phyloP scores from a whole-genome alignment of 2,113 vertebrate species.

The Varanus komodoensis region DNA sequence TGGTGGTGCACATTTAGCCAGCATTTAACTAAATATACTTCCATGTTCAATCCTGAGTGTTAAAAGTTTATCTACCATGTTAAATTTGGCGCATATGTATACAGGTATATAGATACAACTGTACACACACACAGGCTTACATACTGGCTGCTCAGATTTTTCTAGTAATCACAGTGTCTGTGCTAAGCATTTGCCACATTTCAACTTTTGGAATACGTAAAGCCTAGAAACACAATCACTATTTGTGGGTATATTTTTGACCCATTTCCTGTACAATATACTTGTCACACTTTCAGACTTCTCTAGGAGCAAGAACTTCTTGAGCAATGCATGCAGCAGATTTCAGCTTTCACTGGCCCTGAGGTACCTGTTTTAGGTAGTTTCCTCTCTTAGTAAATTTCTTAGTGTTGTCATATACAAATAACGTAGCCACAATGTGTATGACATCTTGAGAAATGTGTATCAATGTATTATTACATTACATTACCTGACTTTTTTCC shows the following conservation, averaged over 20 bases:
- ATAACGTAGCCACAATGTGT: background rate
- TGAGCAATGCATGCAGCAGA: background rate
- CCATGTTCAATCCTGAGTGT: background rate
- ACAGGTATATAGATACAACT: too few species aligned
- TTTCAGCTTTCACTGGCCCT: background rate
- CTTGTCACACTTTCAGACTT: constrained; percentile 8
- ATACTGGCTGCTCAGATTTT: background rate
- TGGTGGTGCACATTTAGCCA: background rate
- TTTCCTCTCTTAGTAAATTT: constrained; percentile 1
- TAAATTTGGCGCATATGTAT: background rate
- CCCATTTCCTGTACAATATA: background rate
- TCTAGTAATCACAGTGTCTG: background rate
- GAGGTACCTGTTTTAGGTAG: background rate
- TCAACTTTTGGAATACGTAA: background rate
- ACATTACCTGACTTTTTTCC: too few species aligned
- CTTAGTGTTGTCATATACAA: background rate
- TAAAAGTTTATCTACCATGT: background rate
- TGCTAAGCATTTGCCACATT: background rate
- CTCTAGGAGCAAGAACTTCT: constrained; percentile 13
- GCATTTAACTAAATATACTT: background rate
- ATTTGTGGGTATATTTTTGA: background rate
- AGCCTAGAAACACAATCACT: background rate
- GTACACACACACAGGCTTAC: background rate
- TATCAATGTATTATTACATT: background rate
- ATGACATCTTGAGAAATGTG: background rate